These are phyloP conservation scores for Caenorhabditis sinica DNA, from an alignment of 2,888 invertebrate species.

Conservation along the genomic window DNA sequence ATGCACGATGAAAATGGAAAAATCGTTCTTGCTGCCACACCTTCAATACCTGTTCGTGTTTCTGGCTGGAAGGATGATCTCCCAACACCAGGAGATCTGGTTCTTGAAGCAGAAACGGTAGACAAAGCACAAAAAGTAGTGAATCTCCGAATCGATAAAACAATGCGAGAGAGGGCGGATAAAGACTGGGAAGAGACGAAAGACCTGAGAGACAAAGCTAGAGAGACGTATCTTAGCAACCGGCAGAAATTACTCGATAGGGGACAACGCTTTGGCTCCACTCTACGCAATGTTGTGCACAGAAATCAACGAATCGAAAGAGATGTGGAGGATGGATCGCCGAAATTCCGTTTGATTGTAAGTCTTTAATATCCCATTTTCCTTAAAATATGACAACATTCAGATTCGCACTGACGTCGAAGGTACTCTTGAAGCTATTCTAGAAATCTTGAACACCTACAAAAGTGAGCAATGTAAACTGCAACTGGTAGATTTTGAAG, in stretches of 20 bases:
- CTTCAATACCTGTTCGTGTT: conserved; percentile 79
- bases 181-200: conserved; percentile 78
- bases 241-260: conserved; percentile 73
- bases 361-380: conserved; percentile 17
- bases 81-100: conserved; percentile 92
- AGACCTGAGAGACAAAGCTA: conserved; percentile 73
- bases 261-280: conserved; percentile 73
- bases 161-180: conserved; percentile 87
- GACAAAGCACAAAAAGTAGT: conserved; percentile 88
- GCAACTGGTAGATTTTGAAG: conserved; percentile 92
- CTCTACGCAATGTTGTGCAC: conserved; percentile 72
- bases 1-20: conserved; percentile 80
- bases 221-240: conserved; percentile 79
- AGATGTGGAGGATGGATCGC: conserved; percentile 68
- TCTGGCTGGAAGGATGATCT: conserved; percentile 91
- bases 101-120: conserved; percentile 91
- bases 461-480: conserved; percentile 87
- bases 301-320: conserved; percentile 73
- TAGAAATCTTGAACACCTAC: conserved; percentile 93
- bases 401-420: conserved; percentile 90
- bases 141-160: conserved; percentile 87
- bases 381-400: no score
- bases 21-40: conserved; percentile 73
- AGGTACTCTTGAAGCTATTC: conserved; percentile 95
- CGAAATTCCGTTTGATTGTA: conserved; percentile 74